A percentile compares a stretch with the other conserved stretches of the same genome.
phyloP scores from a whole-genome alignment of 2,113 vertebrate species.

The Marcusenius ussheri region DNA sequence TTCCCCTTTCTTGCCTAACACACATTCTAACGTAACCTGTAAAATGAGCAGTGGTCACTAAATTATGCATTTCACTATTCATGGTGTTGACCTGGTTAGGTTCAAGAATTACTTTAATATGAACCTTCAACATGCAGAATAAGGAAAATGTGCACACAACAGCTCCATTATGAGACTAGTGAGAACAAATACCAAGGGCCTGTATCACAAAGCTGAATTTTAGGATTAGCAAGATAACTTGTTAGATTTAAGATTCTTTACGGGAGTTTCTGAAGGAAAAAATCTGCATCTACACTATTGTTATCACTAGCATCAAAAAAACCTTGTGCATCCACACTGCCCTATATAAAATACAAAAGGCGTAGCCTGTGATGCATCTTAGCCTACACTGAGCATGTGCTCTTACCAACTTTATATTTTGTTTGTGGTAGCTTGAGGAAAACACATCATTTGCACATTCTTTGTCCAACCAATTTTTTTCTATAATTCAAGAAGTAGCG shows the following conservation, averaged over 20 bases:
- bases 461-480: background rate
- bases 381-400: background rate
- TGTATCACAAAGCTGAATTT: background rate
- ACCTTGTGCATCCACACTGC: background rate
- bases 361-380: background rate
- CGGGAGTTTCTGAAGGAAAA: background rate
- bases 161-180: background rate
- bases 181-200: background rate
- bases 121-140: background rate
- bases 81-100: background rate
- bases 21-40: constrained; percentile 20
- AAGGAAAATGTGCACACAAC: background rate
- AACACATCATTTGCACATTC: background rate
- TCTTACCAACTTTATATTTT: background rate
- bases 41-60: constrained; percentile 41
- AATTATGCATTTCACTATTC: constrained; percentile 47
- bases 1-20: background rate
- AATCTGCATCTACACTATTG: background rate
- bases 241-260: background rate
- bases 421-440: background rate
- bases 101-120: background rate
- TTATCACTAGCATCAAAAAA: too few species aligned
- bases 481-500: background rate
- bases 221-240: background rate
- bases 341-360: background rate